Conservation (phyloP, 2,113 vertebrate genomes). For the Agelaius phoeniceus region DNA sequence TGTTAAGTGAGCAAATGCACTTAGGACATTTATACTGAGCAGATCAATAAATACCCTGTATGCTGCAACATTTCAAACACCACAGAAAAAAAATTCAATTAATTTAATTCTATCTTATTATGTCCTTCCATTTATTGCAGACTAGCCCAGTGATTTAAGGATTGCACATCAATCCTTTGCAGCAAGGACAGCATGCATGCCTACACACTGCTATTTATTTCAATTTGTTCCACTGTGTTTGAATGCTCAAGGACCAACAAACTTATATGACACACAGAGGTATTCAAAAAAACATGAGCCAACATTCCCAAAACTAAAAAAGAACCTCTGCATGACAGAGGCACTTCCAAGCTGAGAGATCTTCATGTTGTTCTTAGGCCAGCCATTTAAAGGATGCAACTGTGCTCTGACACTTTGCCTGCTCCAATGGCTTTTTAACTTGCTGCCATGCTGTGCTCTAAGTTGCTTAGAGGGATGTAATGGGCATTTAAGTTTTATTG, state of each 20-base stretch:
- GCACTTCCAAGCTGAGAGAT: not conserved
- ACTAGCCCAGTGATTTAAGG: not conserved
- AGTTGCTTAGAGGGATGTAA: not conserved
- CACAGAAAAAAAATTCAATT: rapidly evolving
- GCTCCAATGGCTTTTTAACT: not conserved
- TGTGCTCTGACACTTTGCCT: not conserved
- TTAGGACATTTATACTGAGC: not conserved
- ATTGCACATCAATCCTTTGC: not conserved
- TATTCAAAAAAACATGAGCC: not conserved
- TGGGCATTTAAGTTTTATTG: not conserved
- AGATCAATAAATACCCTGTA: not conserved
- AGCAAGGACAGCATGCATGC: not conserved
- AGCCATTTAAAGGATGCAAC: not conserved
- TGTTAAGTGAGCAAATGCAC: not conserved
- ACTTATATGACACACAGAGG: not conserved
- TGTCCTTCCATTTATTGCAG: not conserved
- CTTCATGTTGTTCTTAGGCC: not conserved
- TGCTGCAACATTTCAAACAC: not conserved
- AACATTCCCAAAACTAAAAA: not conserved
- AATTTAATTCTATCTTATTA: not conserved
- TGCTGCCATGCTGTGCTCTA: not conserved
- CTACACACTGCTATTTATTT: not conserved
- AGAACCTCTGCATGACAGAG: not conserved
- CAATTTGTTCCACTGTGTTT: not conserved
- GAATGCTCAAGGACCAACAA: not conserved